Evolutionary conservation across 2,888 invertebrate species (phyloP), one percentile per base, ranked within the genome.

Genomic region (Diaperis boleti): DNA sequence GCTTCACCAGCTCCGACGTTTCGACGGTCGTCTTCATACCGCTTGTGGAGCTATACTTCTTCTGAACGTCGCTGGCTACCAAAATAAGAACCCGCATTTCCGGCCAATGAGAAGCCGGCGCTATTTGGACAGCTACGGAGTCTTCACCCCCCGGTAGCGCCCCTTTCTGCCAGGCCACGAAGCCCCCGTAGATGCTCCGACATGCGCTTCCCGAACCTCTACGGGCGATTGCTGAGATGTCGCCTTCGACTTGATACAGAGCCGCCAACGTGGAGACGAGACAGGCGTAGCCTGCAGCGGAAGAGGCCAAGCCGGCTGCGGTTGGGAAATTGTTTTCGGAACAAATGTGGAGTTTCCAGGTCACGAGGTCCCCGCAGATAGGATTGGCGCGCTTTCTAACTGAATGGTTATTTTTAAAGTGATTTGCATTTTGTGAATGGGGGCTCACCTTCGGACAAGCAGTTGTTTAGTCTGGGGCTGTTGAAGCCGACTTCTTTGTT

Each of bases 321-420:
- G 98, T 98, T 7, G 99, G 99, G 78, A 99, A 99, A 83, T 98
- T 98, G 81, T 99, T 99, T 76, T 89, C 89, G 0, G 95, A 95
- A 77, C 91, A 92, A 72, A 95, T 89, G 70, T 90, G 91, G 29
- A 95, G 77, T 75, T 92, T 91, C 90, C 91, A 92, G 10, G 85
- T 80, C 6, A 88, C 76, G 62, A 85, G 82, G 62, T 83, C 80
- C 59, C 79, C 77, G 39, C 66, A 66, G 5, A 65, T 41, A 18
- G 71, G 70, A 63, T 79, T 75, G 1, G 84, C 82, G 69, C 83
- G 75, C 67, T 81, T 80, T 67, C 81, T 83, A 62, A 87, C 88
- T 69, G 78, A 59, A 62, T 62, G 63, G 13, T 1, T 42, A 69
- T 33, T 39, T 60, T 35, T 10, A 39, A 41, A 39, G 18, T 8